Evolutionary conservation across 2,888 invertebrate genomes (phyloP).

Genomic region (Aphodius granarius): DNA sequence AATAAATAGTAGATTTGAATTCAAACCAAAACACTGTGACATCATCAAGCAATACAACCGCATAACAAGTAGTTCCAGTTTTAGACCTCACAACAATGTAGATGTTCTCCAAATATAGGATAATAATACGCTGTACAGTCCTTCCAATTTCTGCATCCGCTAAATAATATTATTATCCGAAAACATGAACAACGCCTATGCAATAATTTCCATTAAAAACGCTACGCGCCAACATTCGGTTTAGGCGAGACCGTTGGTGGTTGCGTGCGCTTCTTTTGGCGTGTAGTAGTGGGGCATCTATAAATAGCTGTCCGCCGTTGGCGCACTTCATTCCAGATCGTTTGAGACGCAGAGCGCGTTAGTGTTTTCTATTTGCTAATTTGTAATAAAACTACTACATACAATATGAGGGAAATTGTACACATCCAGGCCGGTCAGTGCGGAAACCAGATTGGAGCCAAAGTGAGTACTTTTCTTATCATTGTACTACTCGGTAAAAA

Average conservation of each 20-base stretch:
- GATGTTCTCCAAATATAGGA: neutral
- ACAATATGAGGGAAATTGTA: slow-evolving; percentile 82
- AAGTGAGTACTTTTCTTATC: slow-evolving; percentile 59
- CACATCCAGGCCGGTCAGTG: slow-evolving; percentile 78
- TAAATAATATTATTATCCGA: neutral
- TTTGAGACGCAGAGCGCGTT: slow-evolving; percentile 37
- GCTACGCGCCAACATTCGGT: slow-evolving; percentile 3
- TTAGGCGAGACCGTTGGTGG: neutral
- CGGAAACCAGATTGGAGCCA: slow-evolving; percentile 82
- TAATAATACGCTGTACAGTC: neutral
- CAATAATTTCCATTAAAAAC: slow-evolving; percentile 15
- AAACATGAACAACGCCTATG: slow-evolving; percentile 2
- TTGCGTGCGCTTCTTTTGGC: neutral
- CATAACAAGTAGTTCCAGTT: neutral
- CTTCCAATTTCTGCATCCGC: neutral
- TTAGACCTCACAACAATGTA: neutral
- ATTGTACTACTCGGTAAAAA: neutral
- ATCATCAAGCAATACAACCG: neutral
- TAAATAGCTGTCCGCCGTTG: slow-evolving; percentile 37
- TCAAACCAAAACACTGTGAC: neutral
- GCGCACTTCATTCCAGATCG: slow-evolving; percentile 45
- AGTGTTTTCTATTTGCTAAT: slow-evolving; percentile 43
- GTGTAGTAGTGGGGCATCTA: slow-evolving; percentile 43
- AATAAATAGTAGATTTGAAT: neutral
- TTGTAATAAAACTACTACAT: slow-evolving; percentile 21